Evolutionary conservation across 2,888 invertebrate genomes (phyloP).

Genomic region (Antheraea yamamai): DNA sequence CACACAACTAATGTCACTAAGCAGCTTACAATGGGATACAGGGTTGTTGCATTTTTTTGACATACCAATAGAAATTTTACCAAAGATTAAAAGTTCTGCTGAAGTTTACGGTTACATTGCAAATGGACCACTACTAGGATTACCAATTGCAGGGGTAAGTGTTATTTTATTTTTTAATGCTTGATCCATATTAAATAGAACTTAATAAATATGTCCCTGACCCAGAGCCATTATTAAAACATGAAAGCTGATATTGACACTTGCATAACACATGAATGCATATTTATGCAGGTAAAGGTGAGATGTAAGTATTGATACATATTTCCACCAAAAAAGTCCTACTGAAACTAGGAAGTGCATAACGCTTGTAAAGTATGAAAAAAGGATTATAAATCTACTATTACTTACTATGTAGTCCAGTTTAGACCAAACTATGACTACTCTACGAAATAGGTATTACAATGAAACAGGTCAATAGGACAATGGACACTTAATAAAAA

Average conservation of each 20-base stretch:
- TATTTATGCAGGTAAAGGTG: background rate
- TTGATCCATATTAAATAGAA: background rate
- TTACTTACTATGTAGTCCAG: no score
- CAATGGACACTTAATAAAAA: background rate
- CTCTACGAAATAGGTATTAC: background rate
- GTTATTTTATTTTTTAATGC: background rate
- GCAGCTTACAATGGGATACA: conserved; percentile 94
- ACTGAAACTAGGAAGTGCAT: no score
- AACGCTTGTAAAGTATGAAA: no score
- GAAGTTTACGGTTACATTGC: conserved; percentile 94
- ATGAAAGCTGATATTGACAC: background rate
- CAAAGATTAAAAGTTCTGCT: conserved; percentile 94
- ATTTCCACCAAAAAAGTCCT: no score
- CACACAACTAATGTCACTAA: conserved; percentile 97
- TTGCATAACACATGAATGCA: background rate
- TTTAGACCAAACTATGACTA: background rate
- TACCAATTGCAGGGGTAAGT: conserved; percentile 94
- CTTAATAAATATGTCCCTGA: background rate
- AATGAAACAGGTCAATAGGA: background rate
- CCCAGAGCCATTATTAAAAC: background rate
- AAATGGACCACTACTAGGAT: conserved; percentile 87
- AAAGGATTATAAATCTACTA: no score
- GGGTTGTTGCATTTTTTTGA: conserved; percentile 93
- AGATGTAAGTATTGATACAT: no score
- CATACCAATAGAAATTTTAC: conserved; percentile 91